Evolutionary conservation across 2,888 invertebrate species (phyloP).

Genomic region (Drosophila niveifrons): DNA sequence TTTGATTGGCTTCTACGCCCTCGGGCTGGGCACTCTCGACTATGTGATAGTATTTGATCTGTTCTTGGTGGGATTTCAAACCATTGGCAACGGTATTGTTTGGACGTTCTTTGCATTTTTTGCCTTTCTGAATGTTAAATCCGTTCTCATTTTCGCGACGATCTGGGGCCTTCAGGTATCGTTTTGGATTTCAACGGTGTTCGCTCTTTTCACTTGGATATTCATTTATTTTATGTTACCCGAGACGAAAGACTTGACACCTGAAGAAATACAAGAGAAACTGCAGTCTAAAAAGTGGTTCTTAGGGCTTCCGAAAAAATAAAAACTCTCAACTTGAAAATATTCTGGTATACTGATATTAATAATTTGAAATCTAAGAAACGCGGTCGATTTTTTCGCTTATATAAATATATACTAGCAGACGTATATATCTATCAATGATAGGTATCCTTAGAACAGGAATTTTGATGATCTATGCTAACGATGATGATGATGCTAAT

Average conservation of each 20-base stretch:
- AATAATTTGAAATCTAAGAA: too few species aligned
- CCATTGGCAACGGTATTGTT: conserved; percentile 90
- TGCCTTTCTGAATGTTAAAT: conserved; percentile 91
- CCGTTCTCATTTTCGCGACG: conserved; percentile 84
- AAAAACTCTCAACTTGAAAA: too few species aligned
- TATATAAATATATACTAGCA: too few species aligned
- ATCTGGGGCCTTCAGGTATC: not conserved
- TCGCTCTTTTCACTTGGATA: not conserved
- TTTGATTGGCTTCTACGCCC: conserved; percentile 89
- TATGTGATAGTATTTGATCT: conserved; percentile 90
- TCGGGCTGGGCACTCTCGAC: conserved; percentile 93
- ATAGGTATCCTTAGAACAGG: too few species aligned
- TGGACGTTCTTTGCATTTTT: conserved; percentile 92
- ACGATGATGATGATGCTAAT: too few species aligned
- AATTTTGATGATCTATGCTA: too few species aligned
- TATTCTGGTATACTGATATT: too few species aligned
- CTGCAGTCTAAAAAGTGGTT: not conserved
- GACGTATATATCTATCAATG: too few species aligned
- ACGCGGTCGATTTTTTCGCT: too few species aligned
- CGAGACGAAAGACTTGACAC: conserved; percentile 11
- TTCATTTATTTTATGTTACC: conserved; percentile 23
- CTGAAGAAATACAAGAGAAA: conserved; percentile 6
- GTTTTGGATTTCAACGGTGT: conserved; percentile 15
- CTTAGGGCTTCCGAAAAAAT: not conserved
- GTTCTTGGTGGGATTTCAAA: conserved; percentile 90